Base-by-base conservation (phyloP, 2,888 invertebrate genomes). In the Esperia sulphurella region DNA sequence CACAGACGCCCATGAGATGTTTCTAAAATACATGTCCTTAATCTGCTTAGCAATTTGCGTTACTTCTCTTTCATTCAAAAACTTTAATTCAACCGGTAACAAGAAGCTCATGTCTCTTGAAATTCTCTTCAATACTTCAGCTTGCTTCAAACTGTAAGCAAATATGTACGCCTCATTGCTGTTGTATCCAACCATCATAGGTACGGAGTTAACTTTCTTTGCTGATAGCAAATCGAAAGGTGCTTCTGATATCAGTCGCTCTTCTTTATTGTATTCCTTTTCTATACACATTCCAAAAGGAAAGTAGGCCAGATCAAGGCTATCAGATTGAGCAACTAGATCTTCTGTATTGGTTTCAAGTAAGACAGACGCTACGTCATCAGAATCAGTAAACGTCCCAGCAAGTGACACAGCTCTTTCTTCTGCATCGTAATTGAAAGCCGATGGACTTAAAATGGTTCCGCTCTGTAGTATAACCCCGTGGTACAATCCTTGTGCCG, bases 401-500 rank as follows among this genome's bases (percentile, higher is more conserved):
- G 52, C 66, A 1, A 88, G 53, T 31, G 55, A 49, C 1, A 49
- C 55, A 0, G 78, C 81, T 53, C 87, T 62, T 29, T 72, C 68
- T 47, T 62, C 66, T 5, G 86, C 79, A 37, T 89, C 82, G 37
- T 81, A 83, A 51, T 85, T 84, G 48, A 84, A 86, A 13, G 80
- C 71, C 83, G 79, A 86, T 0, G 88, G 86, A 14, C 82, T 78
- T 14, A 88, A 52, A 1, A 76, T 56, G 30, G 75, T 84, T 4
- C 88, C 89, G 52, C 89, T 88, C 48, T 89, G 86, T 41, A 86
- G 41, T 50, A 88, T 84, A 0, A 65, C 81, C 0, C 87, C 88
- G 35, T 87, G 81, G 49, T 76, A 80, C 1, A 89, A 59, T 1
- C 71, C 79, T 29, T 61, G 53, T 0, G 75, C 70, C 68, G 74